These are phyloP conservation scores for Ranitomeya variabilis DNA, from an alignment of 2,113 vertebrate species.

Conservation along the genomic window DNA sequence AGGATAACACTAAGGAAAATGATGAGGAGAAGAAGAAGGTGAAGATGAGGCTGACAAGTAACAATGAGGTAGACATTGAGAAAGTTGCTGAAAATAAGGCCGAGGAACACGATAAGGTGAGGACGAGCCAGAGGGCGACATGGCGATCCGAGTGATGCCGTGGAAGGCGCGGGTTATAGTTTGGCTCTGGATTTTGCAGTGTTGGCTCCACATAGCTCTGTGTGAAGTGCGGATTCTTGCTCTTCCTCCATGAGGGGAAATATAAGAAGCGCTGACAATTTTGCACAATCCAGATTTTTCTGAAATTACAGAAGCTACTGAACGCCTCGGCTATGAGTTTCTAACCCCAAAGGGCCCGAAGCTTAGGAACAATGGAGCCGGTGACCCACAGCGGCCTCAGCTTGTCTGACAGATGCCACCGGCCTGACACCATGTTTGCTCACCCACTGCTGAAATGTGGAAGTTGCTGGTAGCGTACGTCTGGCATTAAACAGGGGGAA, in stretches of 20 bases:
- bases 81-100: no score
- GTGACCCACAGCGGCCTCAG: slow-evolving; percentile 1
- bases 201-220: neutral
- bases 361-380: neutral
- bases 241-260: no score
- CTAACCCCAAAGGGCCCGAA: neutral
- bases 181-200: no score
- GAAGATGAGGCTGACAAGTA: no score
- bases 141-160: no score
- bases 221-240: neutral
- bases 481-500: slow-evolving; percentile 71
- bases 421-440: slow-evolving; percentile 59
- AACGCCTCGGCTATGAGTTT: neutral
- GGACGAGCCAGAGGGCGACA: no score
- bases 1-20: no score
- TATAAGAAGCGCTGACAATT: neutral
- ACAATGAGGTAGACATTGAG: no score
- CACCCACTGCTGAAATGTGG: slow-evolving; percentile 61
- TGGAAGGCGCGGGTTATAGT: no score
- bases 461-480: slow-evolving; percentile 68
- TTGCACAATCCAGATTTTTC: neutral
- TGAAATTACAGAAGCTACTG: neutral
- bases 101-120: no score
- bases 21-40: no score
- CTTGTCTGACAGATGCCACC: slow-evolving; percentile 43